phyloP scores from a whole-genome alignment of 2,797 vertebrate genomes.

The Antrozous pallidus region DNA sequence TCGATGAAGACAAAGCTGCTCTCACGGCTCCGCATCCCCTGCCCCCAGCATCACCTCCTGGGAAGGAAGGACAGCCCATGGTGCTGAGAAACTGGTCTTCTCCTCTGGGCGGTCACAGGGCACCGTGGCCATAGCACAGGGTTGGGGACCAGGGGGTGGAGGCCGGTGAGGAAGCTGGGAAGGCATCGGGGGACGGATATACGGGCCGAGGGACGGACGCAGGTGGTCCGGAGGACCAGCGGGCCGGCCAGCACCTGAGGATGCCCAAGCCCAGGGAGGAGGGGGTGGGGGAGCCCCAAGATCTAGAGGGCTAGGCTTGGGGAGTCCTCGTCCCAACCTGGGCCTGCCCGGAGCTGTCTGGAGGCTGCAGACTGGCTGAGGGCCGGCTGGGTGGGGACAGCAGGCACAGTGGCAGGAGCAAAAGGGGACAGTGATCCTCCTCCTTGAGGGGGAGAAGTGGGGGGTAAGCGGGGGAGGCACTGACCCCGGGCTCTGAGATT shows the following conservation, averaged over 20 bases:
- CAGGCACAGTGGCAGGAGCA: rapidly evolving
- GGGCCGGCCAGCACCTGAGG: rapidly evolving
- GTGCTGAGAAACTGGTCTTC: not conserved
- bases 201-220: not conserved
- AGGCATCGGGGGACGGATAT: not conserved
- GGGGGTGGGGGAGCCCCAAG: rapidly evolving
- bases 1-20: not conserved
- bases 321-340: rapidly evolving
- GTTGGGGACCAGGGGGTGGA: not conserved
- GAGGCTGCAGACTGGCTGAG: too few relatives aligned
- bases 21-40: not conserved
- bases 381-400: rapidly evolving
- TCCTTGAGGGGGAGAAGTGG: not conserved
- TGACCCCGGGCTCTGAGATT: not conserved
- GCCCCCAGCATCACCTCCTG: not conserved
- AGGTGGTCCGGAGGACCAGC: not conserved
- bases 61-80: not conserved
- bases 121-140: not conserved
- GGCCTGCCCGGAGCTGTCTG: rapidly evolving
- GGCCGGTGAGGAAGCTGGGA: not conserved
- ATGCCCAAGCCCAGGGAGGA: too few relatives aligned
- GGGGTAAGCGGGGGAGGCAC: rapidly evolving
- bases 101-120: not conserved
- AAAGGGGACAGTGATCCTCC: not conserved
- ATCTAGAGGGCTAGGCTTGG: rapidly evolving